phyloP scores from a whole-genome alignment of 1,140 invertebrate genomes.

The Heterodera schachtii region DNA sequence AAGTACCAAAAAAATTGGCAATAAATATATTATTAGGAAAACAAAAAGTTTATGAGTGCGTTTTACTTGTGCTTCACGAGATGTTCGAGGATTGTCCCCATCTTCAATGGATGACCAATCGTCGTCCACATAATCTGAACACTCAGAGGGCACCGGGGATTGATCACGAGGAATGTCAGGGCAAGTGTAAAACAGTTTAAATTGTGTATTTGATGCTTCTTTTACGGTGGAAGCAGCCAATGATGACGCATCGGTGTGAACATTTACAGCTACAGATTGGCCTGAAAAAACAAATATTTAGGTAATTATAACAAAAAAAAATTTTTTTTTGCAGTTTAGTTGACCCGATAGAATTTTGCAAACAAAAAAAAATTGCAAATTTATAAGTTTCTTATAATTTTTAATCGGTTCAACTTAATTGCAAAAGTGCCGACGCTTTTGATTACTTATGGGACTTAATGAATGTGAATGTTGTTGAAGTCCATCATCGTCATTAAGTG shows the following conservation, averaged over 20 bases:
- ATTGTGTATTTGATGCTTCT: background rate
- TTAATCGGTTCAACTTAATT: no score
- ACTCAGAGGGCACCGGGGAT: background rate
- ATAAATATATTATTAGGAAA: no score
- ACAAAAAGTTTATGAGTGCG: no score
- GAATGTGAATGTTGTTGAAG: background rate
- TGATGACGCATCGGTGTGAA: background rate
- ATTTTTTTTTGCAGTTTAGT: no score
- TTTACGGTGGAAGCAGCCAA: no score
- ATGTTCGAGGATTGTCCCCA: slow-evolving; percentile 7
- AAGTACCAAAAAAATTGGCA: no score
- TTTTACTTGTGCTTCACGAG: slow-evolving; percentile 19
- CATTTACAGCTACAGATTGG: background rate
- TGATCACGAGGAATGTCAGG: background rate
- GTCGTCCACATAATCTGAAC: slow-evolving; percentile 24
- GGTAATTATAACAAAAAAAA: no score
- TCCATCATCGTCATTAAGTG: background rate
- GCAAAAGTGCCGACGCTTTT: no score
- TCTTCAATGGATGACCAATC: slow-evolving; percentile 26
- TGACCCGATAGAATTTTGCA: no score
- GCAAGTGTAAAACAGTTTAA: background rate
- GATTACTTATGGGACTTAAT: background rate
- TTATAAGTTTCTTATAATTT: no score
- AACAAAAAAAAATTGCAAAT: no score
- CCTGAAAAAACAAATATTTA: no score